Evolutionary conservation across 2,797 vertebrate species (phyloP).

Genomic region (Onychomys arenicola): DNA sequence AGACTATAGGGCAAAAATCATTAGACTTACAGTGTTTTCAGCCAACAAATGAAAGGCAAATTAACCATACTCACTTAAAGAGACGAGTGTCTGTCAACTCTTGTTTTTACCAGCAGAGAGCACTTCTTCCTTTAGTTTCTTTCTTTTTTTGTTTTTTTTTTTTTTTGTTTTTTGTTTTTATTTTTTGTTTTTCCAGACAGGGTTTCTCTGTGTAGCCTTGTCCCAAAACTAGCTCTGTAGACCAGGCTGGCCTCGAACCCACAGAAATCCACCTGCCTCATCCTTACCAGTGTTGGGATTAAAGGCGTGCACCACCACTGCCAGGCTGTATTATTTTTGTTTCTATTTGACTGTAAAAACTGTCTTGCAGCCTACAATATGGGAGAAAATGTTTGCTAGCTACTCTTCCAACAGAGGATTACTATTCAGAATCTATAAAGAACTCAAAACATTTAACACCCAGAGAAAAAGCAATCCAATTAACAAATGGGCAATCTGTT

Average conservation of each 20-base stretch:
- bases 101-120: conserved; percentile 65
- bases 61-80: not conserved
- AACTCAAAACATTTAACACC: not conserved
- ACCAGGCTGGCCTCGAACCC: not conserved
- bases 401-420: not conserved
- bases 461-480: not conserved
- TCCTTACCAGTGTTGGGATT: not conserved
- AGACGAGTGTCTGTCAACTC: not conserved
- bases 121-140: not conserved
- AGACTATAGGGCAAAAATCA: not conserved
- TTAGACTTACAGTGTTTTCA: conserved; percentile 50
- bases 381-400: not conserved
- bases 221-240: not conserved
- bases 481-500: not conserved
- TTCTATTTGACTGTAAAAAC: not conserved
- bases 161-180: not conserved
- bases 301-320: not conserved
- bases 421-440: not conserved
- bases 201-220: not conserved
- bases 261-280: not conserved
- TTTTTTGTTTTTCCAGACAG: not conserved
- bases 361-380: not conserved
- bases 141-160: not conserved
- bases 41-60: not conserved
- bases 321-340: conserved; percentile 3